phyloP scores from a whole-genome alignment of 2,888 invertebrate species.

The Epinotia brunnichana region DNA sequence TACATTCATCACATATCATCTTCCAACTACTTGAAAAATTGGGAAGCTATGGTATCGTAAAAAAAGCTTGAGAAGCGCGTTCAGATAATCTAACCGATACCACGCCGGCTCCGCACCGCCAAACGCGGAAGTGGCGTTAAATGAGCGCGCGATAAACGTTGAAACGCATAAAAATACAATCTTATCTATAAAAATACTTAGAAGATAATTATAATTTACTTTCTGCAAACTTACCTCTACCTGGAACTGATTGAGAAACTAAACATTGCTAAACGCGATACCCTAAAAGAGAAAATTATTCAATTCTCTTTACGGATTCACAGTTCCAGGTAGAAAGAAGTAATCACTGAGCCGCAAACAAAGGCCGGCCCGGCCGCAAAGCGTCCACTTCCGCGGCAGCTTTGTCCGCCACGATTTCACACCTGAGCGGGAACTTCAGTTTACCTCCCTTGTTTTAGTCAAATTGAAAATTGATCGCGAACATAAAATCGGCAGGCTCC shows the following conservation, averaged over 20 bases:
- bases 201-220: not conserved
- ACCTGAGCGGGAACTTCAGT: conserved; percentile 31
- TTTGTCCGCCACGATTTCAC: conserved; percentile 25
- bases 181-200: no score
- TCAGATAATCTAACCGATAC: no score
- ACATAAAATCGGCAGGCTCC: not conserved
- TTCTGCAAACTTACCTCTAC: no score
- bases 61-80: no score
- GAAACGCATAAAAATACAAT: no score
- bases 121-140: no score
- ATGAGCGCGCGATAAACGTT: no score
- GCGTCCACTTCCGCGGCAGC: not conserved
- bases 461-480: conserved; percentile 5
- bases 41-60: no score
- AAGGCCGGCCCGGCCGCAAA: conserved; percentile 7
- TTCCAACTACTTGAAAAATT: no score
- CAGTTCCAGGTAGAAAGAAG: not conserved
- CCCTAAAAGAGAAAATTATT: not conserved
- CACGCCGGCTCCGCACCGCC: no score
- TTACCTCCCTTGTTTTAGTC: conserved; percentile 2
- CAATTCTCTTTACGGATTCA: not conserved
- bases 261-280: no score
- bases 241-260: not conserved
- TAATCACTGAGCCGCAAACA: conserved; percentile 26
- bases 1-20: no score